These are phyloP conservation scores for Raillietiella orientalis DNA, from an alignment of 2,888 invertebrate genomes.

Conservation along the genomic window DNA sequence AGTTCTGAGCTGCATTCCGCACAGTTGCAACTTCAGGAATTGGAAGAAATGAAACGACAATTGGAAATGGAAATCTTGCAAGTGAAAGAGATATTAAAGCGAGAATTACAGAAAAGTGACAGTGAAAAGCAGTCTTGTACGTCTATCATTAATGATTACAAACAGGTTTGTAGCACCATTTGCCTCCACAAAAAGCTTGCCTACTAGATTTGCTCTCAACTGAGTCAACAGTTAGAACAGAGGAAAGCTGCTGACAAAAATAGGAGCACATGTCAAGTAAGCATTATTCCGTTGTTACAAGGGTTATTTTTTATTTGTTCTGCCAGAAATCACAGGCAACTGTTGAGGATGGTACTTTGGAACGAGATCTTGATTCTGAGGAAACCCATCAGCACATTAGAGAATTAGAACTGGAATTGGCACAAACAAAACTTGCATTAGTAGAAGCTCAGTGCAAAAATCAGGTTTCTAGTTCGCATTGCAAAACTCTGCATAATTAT, in stretches of 20 bases:
- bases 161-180: constrained; percentile 21
- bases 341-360: too few species aligned
- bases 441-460: constrained; percentile 90
- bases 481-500: too few species aligned
- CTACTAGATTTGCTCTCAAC: constrained; percentile 23
- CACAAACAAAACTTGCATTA: constrained; percentile 80
- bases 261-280: too few species aligned
- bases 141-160: constrained; percentile 63
- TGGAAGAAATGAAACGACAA: constrained; percentile 33
- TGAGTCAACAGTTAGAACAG: constrained; percentile 54
- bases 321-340: too few species aligned
- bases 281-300: too few species aligned
- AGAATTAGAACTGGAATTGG: constrained; percentile 75
- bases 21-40: constrained; percentile 20
- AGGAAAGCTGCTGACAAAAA: constrained; percentile 33
- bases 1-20: constrained; percentile 13
- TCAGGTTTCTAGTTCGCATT: constrained; percentile 22
- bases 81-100: constrained; percentile 37
- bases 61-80: constrained; percentile 27
- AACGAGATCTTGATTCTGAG: too few species aligned
- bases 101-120: constrained; percentile 36
- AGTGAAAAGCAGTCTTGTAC: constrained; percentile 35
- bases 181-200: constrained; percentile 10
- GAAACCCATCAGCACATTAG: constrained; percentile 20
- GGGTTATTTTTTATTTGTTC: too few species aligned